Evolutionary conservation across 2,797 vertebrate genomes (phyloP).

Genomic region (Octomys mimax): DNA sequence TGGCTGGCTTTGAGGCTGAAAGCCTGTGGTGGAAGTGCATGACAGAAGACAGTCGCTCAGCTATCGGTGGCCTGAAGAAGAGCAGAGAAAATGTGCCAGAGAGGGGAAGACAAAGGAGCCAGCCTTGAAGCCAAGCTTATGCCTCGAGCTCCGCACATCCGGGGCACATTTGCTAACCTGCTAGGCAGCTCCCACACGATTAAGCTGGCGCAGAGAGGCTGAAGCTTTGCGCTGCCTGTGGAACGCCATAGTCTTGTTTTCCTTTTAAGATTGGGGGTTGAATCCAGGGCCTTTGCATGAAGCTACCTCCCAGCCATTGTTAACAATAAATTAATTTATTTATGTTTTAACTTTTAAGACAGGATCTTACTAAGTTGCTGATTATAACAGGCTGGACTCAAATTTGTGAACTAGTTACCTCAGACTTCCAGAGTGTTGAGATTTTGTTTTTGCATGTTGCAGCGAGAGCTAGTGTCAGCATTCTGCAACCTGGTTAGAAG

Average conservation of each 20-base stretch:
- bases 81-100: neutral
- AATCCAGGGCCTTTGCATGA: neutral
- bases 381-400: neutral
- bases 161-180: neutral
- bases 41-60: neutral
- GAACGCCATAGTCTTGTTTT: neutral
- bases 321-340: too few species aligned
- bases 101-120: neutral
- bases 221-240: neutral
- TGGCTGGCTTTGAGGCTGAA: neutral
- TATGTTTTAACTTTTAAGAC: neutral
- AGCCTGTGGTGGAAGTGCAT: too few species aligned
- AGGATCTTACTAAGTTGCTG: neutral
- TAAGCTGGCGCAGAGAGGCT: neutral
- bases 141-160: neutral
- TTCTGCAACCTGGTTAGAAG: neutral
- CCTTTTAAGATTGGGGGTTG: neutral
- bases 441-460: neutral
- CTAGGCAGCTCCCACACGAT: neutral
- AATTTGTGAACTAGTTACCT: neutral
- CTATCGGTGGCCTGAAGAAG: neutral
- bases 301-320: neutral
- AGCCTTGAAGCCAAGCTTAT: neutral
- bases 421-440: neutral
- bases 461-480: neutral